Evolutionary conservation across 2,888 invertebrate species (phyloP).

Genomic region (Mesochorus sp.): DNA sequence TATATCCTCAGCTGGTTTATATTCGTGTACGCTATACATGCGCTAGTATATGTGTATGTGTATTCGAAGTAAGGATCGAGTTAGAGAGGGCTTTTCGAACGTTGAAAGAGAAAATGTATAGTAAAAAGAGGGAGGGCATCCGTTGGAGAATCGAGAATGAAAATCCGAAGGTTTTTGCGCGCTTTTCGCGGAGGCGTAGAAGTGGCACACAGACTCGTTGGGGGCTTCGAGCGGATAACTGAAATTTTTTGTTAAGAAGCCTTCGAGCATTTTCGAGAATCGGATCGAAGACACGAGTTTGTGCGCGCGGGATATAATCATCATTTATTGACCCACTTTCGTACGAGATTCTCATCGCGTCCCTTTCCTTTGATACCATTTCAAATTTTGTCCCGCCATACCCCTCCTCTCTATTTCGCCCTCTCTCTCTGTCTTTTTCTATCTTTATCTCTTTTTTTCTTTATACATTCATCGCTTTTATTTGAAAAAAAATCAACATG

Average conservation of each 20-base stretch:
- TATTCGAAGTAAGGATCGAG: neutral
- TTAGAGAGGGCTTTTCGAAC: slow-evolving; percentile 38
- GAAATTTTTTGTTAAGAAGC: slow-evolving; percentile 18
- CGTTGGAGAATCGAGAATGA: slow-evolving; percentile 43
- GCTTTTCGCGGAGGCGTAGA: slow-evolving; percentile 5
- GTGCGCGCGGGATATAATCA: too few species aligned
- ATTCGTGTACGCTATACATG: slow-evolving; percentile 30
- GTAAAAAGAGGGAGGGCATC: neutral
- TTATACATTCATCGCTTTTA: slow-evolving; percentile 43
- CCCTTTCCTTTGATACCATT: slow-evolving; percentile 16
- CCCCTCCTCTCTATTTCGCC: slow-evolving; percentile 50
- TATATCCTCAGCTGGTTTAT: slow-evolving; percentile 47
- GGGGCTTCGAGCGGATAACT: neutral
- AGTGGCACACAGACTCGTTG: slow-evolving; percentile 27
- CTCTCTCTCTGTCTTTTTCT: slow-evolving; percentile 56
- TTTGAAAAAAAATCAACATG: slow-evolving; percentile 65
- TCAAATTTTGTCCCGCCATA: too few species aligned
- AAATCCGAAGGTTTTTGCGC: slow-evolving; percentile 32
- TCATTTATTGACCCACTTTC: slow-evolving; percentile 50
- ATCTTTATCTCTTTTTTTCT: slow-evolving; percentile 42
- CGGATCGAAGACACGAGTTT: slow-evolving; percentile 50
- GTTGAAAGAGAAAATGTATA: slow-evolving; percentile 23
- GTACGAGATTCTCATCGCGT: slow-evolving; percentile 25
- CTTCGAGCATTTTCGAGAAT: slow-evolving; percentile 45
- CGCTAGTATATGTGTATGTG: neutral